Base-by-base conservation (phyloP, 2,797 vertebrate species). In the Microctenopoma stevenorrisi region DNA sequence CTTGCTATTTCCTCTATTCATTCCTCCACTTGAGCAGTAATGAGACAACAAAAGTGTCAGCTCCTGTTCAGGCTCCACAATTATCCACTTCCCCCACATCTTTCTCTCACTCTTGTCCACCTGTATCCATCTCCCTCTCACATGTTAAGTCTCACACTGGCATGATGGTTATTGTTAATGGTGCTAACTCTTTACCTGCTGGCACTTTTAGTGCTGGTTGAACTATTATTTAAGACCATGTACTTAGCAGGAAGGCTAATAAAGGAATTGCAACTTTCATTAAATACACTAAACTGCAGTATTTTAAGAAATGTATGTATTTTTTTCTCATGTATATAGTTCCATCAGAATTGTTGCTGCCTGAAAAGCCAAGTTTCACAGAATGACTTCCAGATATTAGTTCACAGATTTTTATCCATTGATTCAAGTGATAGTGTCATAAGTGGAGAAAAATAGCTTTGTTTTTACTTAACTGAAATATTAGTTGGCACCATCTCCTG, bases 21-120 rank as follows among this genome's bases (percentile, higher is more conserved):
- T 83, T 83, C 67, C 74, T 81, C 78, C 75, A 78, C 89, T 87
- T 78, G 70, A 87, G 70, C 83, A 76, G 72, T 87, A 85, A 91
- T 86, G 81, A 88, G 86, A 90, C 82, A 87, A 88, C 79, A 78
- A 76, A 83, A 76, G 79, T 81, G 70, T 72, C 66, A 63, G 51
- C 72, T 84, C 68, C 62, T 63, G 57, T 72, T 75, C 68, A 68
- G 56, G 57, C 63, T 43, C 65, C 9, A 46, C 69, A 80, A 79
- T 83, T 84, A 87, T 84, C 71, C 54, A n/a, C 74, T 68, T 64
- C 52, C 52, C 33, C 16, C 50, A 18, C 13, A 2, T 26, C 42
- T 49, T 43, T 55, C 37, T 51, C 43, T 43, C 26, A 18, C 61
- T 68, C 46, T 55, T 6, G 1, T 61, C 44, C 56, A 71, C 37